Evolutionary conservation across 2,888 invertebrate species (phyloP).

Genomic region (Sphinx pinastri): DNA sequence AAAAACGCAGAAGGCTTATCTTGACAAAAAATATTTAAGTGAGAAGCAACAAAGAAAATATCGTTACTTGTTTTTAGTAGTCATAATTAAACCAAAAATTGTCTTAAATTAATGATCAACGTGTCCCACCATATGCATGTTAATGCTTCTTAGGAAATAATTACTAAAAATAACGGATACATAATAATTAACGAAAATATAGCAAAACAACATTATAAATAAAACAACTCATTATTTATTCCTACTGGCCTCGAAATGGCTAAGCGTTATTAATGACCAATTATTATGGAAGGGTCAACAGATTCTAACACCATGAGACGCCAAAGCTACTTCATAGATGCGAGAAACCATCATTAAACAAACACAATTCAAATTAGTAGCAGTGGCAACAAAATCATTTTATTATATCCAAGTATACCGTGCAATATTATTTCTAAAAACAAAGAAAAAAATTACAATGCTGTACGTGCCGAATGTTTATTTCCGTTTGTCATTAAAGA

Average conservation of each 20-base stretch:
- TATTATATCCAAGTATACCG: not conserved
- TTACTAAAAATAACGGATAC: not conserved
- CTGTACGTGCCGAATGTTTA: not conserved
- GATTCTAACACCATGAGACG: not conserved
- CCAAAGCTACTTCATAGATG: not conserved
- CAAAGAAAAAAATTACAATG: not conserved
- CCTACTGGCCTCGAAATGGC: slow-evolving; percentile 7
- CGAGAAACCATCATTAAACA: not conserved
- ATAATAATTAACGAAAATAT: slow-evolving; percentile 6
- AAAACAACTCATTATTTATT: slow-evolving; percentile 2
- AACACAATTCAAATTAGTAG: not conserved
- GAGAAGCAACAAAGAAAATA: too few relatives aligned
- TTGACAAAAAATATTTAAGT: too few relatives aligned
- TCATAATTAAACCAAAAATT: not conserved
- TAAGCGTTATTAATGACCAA: not conserved
- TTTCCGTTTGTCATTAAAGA: not conserved
- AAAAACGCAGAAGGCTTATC: too few relatives aligned
- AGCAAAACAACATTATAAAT: slow-evolving; percentile 5
- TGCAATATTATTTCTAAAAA: not conserved
- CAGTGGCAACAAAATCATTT: not conserved
- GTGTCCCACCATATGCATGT: too few relatives aligned
- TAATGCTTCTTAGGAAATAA: too few relatives aligned
- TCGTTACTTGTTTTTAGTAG: too few relatives aligned
- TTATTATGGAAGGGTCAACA: slow-evolving; percentile 5
- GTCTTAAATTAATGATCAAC: too few relatives aligned